phyloP scores from a whole-genome alignment of 2,888 invertebrate genomes.

The Chymomyza caudatula region DNA sequence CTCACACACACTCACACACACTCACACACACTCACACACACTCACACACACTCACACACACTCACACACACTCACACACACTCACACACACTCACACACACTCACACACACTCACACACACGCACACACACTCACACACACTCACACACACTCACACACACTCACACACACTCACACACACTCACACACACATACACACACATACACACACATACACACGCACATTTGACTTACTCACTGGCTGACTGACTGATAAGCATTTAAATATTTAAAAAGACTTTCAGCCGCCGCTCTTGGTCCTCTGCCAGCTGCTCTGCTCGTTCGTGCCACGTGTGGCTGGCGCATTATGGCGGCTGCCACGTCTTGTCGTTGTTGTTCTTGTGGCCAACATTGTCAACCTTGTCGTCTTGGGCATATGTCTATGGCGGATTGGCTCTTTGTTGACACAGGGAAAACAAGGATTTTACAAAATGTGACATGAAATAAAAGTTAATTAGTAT shows the following conservation, averaged over 20 bases:
- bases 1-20: not conserved
- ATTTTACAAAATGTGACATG: not conserved
- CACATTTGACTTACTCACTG: not conserved
- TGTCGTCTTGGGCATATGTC: constrained; percentile 16
- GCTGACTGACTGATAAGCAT: constrained; percentile 27
- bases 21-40: not conserved
- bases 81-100: not conserved
- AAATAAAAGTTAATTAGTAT: constrained; percentile 45
- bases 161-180: not conserved
- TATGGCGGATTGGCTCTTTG: not conserved
- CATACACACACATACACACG: not conserved
- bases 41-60: not conserved
- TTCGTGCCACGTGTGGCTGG: constrained; percentile 37
- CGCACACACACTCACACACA: not conserved
- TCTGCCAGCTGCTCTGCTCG: not conserved
- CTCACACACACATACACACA: not conserved
- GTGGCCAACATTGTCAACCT: not conserved
- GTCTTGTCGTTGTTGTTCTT: not conserved
- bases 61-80: not conserved
- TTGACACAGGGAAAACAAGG: not conserved
- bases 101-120: not conserved
- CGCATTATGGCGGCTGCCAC: constrained; percentile 38
- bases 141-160: not conserved
- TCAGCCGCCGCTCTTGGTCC: not conserved
- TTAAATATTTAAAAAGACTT: constrained; percentile 43